phyloP scores from a whole-genome alignment of 92 coral and sea anemone species.

The Bergia puertoricense region DNA sequence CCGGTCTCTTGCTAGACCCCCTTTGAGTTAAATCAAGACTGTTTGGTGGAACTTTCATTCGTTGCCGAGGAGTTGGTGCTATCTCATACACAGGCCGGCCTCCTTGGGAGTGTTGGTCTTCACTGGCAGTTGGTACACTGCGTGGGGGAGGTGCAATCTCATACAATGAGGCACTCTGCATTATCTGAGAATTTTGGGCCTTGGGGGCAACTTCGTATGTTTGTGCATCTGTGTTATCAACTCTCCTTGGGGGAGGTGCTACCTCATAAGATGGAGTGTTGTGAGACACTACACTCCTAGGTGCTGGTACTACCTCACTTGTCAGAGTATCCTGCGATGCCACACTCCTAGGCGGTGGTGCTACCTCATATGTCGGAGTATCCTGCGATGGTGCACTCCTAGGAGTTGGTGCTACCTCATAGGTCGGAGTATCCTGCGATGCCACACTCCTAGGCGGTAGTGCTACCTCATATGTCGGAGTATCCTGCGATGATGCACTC shows the following conservation, averaged over 20 bases:
- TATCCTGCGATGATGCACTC: background rate
- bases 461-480: constrained; percentile 16
- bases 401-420: background rate
- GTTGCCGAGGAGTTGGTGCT: constrained; percentile 81
- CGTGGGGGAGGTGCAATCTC: constrained; percentile 76
- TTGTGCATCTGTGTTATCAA: background rate
- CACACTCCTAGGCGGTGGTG: background rate
- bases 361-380: constrained; percentile 16
- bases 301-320: background rate
- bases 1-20: constrained; percentile 25
- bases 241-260: constrained; percentile 30
- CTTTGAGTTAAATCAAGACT: constrained; percentile 46
- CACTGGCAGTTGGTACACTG: constrained; percentile 7
- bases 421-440: constrained; percentile 9
- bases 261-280: background rate
- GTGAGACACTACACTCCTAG: background rate
- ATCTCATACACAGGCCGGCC: constrained; percentile 70
- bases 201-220: background rate
- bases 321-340: constrained; percentile 3
- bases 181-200: background rate
- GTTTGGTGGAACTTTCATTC: constrained; percentile 47
- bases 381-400: background rate
- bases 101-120: constrained; percentile 44
- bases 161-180: constrained; percentile 59
- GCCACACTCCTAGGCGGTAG: background rate